These are phyloP conservation scores for Pangasianodon gigas DNA, from an alignment of 2,113 vertebrate genomes.

Conservation along the genomic window DNA sequence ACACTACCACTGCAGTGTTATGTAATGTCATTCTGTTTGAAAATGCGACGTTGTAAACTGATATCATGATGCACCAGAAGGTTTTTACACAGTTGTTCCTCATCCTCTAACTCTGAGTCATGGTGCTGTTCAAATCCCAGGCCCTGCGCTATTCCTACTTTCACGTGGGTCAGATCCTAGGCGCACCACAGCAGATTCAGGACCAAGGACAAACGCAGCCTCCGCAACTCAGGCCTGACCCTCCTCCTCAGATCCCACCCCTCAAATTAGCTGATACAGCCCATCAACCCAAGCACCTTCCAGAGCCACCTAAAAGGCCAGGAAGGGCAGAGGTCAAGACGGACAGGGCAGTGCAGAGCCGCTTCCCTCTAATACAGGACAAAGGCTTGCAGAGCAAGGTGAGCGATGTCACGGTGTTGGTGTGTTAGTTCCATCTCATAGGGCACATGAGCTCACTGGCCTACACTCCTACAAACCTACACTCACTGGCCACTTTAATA, in stretches of 20 bases:
- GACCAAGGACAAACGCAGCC: constrained; percentile 73
- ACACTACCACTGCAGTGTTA: neutral
- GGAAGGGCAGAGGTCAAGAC: constrained; percentile 65
- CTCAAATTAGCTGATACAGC: constrained; percentile 64
- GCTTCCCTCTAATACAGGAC: constrained; percentile 79
- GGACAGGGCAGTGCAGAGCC: constrained; percentile 67
- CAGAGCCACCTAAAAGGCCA: constrained; percentile 66
- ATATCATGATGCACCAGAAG: neutral
- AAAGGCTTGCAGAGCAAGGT: constrained; percentile 76
- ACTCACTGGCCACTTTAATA: neutral
- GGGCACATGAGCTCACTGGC: too few species aligned
- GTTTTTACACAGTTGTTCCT: neutral
- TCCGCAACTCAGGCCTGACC: neutral
- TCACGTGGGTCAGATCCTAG: constrained; percentile 90
- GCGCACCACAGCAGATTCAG: constrained; percentile 66
- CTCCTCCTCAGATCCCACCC: constrained; percentile 61
- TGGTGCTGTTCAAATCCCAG: constrained; percentile 65
- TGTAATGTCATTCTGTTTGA: neutral
- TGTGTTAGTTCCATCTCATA: neutral
- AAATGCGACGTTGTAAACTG: neutral
- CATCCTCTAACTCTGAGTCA: constrained; percentile 72
- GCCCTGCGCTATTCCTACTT: constrained; percentile 91
- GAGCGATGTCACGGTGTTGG: constrained; percentile 57
- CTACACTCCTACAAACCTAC: neutral
- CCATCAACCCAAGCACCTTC: constrained; percentile 70